Conservation (phyloP, 1,140 invertebrate genomes). For the Catajapyx aquilonaris region DNA sequence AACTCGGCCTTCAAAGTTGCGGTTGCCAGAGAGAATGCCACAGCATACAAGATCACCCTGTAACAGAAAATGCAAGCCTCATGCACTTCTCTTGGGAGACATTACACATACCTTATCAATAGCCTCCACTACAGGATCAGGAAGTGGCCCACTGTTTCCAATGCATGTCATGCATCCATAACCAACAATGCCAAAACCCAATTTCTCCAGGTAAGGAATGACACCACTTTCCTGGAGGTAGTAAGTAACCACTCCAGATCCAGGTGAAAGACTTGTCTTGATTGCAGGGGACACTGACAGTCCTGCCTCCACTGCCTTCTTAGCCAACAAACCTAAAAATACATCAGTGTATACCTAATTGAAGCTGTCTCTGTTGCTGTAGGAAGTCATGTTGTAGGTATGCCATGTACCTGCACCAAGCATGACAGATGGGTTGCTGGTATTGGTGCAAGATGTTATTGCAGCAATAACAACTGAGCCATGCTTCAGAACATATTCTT, state of each 20-base stretch:
- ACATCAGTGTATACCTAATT: too few species aligned
- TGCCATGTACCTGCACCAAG: constrained; percentile 51
- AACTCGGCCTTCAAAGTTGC: constrained; percentile 94
- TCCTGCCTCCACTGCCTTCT: constrained; percentile 84
- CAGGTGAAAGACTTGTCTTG: constrained; percentile 90
- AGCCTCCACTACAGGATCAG: constrained; percentile 70
- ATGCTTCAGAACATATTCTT: constrained; percentile 66
- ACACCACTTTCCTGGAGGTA: constrained; percentile 79
- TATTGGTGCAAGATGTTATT: constrained; percentile 96
- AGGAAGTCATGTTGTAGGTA: too few species aligned
- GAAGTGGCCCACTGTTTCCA: constrained; percentile 86
- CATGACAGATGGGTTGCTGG: constrained; percentile 95
- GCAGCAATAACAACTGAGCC: constrained; percentile 93
- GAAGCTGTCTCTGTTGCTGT: too few species aligned
- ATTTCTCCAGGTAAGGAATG: constrained; percentile 56
- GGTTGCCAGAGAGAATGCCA: constrained; percentile 85
- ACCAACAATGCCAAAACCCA: constrained; percentile 88
- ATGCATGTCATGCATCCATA: constrained; percentile 99
- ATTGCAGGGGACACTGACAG: constrained; percentile 76
- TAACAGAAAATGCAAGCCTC: constrained; percentile 3
- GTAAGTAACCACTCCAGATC: constrained; percentile 93
- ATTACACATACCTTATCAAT: constrained; percentile 60
- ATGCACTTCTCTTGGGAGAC: neutral
- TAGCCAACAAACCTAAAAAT: constrained; percentile 82
- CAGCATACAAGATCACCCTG: constrained; percentile 79